Percentiles rank a stretch among this genome's conserved stretches.
Conservation (phyloP, 2,797 vertebrate genomes). For the Acipenser transmontanus region DNA sequence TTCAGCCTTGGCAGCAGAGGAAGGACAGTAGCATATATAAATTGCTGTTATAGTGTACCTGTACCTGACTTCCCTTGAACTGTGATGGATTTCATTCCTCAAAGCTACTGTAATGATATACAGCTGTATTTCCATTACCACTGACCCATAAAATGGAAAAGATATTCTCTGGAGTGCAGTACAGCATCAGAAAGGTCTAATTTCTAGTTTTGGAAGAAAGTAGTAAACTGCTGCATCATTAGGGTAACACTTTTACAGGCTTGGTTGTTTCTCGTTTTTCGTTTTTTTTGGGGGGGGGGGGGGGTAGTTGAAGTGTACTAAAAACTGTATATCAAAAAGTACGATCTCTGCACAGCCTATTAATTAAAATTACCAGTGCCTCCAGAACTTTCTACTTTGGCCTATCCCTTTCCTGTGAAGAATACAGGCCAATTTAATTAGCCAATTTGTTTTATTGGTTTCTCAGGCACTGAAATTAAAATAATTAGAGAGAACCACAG, state of each 20-base stretch:
- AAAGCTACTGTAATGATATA: neutral
- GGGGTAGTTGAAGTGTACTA: neutral
- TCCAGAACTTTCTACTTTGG: too few relatives aligned
- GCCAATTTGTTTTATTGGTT: too few relatives aligned
- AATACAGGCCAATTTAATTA: too few relatives aligned
- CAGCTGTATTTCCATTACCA: neutral
- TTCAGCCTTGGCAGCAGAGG: neutral
- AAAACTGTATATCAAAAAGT: too few relatives aligned
- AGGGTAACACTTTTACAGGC: too few relatives aligned
- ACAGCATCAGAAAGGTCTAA: neutral
- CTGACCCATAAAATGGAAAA: neutral
- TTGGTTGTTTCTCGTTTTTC: too few relatives aligned
- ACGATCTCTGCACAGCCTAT: too few relatives aligned
- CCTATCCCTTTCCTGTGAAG: too few relatives aligned
- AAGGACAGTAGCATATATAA: neutral
- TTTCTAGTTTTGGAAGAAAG: neutral
- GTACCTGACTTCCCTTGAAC: neutral
- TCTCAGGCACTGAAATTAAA: too few relatives aligned
- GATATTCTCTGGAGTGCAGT: neutral
- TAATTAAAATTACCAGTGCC: too few relatives aligned
- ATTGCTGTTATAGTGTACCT: neutral
- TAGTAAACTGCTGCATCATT: neutral
- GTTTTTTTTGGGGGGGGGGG: too few relatives aligned
- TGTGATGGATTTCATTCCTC: constrained; percentile 2
- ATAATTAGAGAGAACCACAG: too few relatives aligned